Base-by-base conservation (phyloP, 2,113 vertebrate genomes). In the Petrocephalus zakoni region DNA sequence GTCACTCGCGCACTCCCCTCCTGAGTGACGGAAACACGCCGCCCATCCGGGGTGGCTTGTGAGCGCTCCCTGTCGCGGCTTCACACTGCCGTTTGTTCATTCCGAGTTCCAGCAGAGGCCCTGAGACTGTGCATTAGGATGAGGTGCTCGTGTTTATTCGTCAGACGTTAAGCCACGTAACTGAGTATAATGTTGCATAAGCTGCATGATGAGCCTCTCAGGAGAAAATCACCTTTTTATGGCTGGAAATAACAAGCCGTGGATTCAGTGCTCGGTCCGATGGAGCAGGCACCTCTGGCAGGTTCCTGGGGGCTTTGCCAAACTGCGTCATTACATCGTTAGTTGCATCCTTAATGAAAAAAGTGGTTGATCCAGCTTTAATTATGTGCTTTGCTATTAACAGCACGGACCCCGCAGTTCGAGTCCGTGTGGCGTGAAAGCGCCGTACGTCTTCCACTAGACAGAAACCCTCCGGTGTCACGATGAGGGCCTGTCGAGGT, bases 171-270 rank as follows among this genome's bases (percentile, higher is more conserved):
- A 83, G 75, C 37, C 46, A 37, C 75, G 21, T 81, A 81, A 49
- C 81, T 49, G 81, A 49, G 46, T 83, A 47, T n/a, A 49, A 83
- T 49, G 72, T 78, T 78, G 72, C 29, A 78, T 78, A 78, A 78
- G 68, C 25, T 37, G 13, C 68, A 75, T 17, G 25, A 17, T 75
- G 68, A 64, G n/a, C 10, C 25, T 68, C 61, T 68, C n/a, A 68
- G 72, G 34, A 37, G 17, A 75, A 17, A 42, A 75, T 75, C 72
- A 34, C 68, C 68, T 6, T 34, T 5, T 15, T 21, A 83, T 10
- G 42, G 22, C 21, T 83, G 81, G 37, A 49, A 83, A 83, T n/a
- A 83, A 83, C 42, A 83, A 49, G 46, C 37, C 7, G 46, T n/a
- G 7, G 42, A 46, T 42, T 78, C 34, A 78, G 72, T 6, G 29